phyloP scores from a whole-genome alignment of 2,113 vertebrate genomes.

The Protobothrops mucrosquamatus region DNA sequence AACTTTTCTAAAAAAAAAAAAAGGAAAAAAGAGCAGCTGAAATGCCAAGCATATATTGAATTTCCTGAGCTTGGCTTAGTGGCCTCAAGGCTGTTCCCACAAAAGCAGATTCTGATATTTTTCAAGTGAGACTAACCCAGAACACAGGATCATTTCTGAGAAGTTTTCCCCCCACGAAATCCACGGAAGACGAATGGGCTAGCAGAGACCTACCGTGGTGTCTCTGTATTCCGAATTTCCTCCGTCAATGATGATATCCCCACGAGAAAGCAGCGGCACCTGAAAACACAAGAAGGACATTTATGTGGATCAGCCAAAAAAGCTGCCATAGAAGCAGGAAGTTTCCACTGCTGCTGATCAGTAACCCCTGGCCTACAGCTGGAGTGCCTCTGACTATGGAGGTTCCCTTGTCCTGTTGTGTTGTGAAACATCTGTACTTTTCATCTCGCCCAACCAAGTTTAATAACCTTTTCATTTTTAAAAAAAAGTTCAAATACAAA shows the following conservation, averaged over 20 bases:
- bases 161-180: neutral
- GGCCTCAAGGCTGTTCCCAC: neutral
- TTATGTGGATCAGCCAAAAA: rapidly evolving
- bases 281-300: conserved; percentile 39
- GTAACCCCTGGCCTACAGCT: neutral
- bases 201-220: conserved; percentile 78
- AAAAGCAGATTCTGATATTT: too few relatives aligned
- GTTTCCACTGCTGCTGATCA: neutral
- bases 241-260: conserved; percentile 95
- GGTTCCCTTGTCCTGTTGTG: neutral
- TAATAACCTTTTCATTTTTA: too few relatives aligned
- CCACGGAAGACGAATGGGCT: neutral
- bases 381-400: neutral
- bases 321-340: conserved; percentile 13
- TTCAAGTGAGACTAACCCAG: neutral
- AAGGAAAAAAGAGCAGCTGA: neutral
- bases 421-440: neutral
- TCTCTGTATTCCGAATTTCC: conserved; percentile 97
- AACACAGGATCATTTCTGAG: neutral
- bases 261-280: conserved; percentile 84
- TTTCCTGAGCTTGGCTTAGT: neutral
- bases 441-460: neutral
- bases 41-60: neutral
- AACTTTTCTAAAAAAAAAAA: neutral
- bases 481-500: too few relatives aligned